Evolutionary conservation across 2,888 invertebrate genomes (phyloP), one percentile per base, ranked within the genome.

Genomic region (Cistogaster globosa): DNA sequence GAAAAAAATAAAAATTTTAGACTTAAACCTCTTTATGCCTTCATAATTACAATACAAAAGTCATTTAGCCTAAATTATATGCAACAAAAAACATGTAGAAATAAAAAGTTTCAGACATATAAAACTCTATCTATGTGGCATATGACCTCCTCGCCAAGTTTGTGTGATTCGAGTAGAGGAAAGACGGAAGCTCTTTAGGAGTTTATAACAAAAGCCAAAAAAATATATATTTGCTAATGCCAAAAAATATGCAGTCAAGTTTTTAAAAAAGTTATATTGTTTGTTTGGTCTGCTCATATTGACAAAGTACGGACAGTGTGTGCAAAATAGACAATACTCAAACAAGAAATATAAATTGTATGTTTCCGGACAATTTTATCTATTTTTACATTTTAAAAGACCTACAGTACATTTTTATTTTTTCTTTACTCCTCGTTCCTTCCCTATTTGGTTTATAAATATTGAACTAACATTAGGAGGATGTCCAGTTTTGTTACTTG

Each of bases 31-130:
- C 78, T 72, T 76, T 74, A 80, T 86, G 67, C 77, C 63, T 65
- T 83, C 71, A 86, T 86, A 83, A 83, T 86, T 83, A 86, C 83
- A 83, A 71, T 72, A 80, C 80, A 75, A 75, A 85, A 85, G 85
- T 82, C 85, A 82, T 85, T 85, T 85, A 85, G 82, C 82, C 85
- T 82, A 85, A 81, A 85, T 81, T 74, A 80, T 80, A 80, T 80
- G 67, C 67, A 71, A 76, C 55, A 57, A 77, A 58, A 79, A 71
- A 74, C 45, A 60, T 51, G 26, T 51, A 36, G 18, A 38, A 65
- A 58, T n/a, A 55, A 22, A 67, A 67, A 45, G 11, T 26, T 38
- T 42, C 63, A 65, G 71, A 83, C 83, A 72, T 51, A 51, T 74
- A 80, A 80, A 60, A 60, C 74, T 74, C 53, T 67, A 80, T 74